These are phyloP conservation scores for Nibea coibor DNA, from an alignment of 2,113 vertebrate genomes.

Conservation along the genomic window DNA sequence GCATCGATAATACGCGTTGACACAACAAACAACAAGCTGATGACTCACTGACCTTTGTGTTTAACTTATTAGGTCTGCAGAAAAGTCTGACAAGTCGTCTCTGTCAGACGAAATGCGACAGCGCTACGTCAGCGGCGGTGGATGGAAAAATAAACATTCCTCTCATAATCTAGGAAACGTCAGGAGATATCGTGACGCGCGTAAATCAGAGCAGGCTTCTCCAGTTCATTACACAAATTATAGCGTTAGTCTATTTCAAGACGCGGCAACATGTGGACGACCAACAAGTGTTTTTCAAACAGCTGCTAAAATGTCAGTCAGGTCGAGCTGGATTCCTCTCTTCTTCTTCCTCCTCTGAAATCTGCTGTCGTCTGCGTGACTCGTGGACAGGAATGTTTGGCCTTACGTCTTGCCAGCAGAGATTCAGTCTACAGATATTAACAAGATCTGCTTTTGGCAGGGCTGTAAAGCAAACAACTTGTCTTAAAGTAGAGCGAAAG, in stretches of 20 bases:
- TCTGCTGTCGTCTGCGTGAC: conserved; percentile 2
- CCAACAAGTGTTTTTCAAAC: not conserved
- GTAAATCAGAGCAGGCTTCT: not conserved
- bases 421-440: not conserved
- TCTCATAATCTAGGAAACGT: not conserved
- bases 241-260: not conserved
- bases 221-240: not conserved
- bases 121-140: not conserved
- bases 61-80: not conserved
- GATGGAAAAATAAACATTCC: conserved; percentile 1
- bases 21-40: not conserved
- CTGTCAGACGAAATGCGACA: not conserved
- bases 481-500: not conserved
- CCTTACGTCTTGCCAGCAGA: not conserved
- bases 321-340: not conserved
- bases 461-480: not conserved
- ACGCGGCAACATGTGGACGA: not conserved
- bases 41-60: not conserved
- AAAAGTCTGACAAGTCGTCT: not conserved
- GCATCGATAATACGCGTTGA: not conserved
- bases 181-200: not conserved
- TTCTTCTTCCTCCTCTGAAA: not conserved
- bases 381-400: not conserved
- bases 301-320: not conserved
- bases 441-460: not conserved